Base-by-base conservation (phyloP, 2,797 vertebrate species). In the Pelobates cultripes region DNA sequence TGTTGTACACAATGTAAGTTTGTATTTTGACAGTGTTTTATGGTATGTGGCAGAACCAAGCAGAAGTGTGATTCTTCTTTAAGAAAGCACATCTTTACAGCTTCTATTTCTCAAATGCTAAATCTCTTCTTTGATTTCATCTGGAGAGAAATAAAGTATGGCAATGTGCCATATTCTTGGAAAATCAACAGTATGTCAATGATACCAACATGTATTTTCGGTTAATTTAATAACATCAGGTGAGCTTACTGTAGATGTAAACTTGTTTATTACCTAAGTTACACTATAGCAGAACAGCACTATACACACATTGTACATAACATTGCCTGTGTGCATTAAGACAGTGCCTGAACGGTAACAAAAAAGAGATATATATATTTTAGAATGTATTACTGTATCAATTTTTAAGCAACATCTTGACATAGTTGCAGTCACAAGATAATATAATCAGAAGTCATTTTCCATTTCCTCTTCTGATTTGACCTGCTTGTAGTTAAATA, bases 1-100 rank as follows among this genome's bases (percentile, higher is more conserved):
- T 83, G 81, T 83, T 83, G 81, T 83, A 76, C 66, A 68, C 81
- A 75, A 70, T 83, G 81, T 83, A 79, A 75, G 77, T 64, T 73
- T 79, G 81, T 83, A 83, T 63, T 79, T 73, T 83, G 74, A 83
- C 81, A 40, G 71, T 79, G 66, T 83, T 79, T 64, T 79, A 79
- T 75, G 81, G 79, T 79, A 79, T 75, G 79, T 78, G 78, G 81
- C 81, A 83, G 77, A 83, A 83, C 43, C 61, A 73, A 77, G 73
- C 43, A 78, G 78, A 60, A 78, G 53, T 73, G 43, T 79, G 64
- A 75, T 79, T 78, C 77, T 71, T 83, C 66, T 44, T 70, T 72
- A 17, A 73, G 76, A 79, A 74, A 28, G 63, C 28, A 74, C 51
- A 70, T 55, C 69, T 70, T 68, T 70, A 12, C 63, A 70, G 57